Percentiles rank a stretch among this genome's conserved stretches.
phyloP scores from a whole-genome alignment of 2,113 vertebrate species.

The Eleginops maclovinus region DNA sequence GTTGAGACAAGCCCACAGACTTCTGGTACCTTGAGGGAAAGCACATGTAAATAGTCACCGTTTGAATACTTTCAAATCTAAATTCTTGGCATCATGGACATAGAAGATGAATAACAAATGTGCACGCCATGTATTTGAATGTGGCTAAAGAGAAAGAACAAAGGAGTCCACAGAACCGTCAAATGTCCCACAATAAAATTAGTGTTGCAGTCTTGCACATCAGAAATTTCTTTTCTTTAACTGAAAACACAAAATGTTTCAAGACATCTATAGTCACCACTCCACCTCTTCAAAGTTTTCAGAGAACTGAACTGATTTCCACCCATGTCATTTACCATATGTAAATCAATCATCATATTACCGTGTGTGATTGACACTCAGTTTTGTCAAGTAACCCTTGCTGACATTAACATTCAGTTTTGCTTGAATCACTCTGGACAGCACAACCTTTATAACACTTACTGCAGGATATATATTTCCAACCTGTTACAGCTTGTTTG shows the following conservation, averaged over 20 bases:
- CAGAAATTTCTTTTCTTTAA: constrained; percentile 3
- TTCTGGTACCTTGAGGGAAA: constrained; percentile 15
- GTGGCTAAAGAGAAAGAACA: constrained; percentile 16
- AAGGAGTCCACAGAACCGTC: constrained; percentile 8
- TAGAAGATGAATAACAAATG: constrained; percentile 20
- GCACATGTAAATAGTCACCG: constrained; percentile 8
- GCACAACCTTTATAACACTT: background rate
- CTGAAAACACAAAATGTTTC: background rate
- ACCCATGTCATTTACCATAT: background rate
- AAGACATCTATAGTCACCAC: background rate
- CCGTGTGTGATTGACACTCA: background rate
- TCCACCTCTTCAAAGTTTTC: background rate
- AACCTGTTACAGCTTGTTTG: constrained; percentile 42
- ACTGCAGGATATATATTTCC: constrained; percentile 1
- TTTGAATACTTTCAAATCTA: constrained; percentile 26
- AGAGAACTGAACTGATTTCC: background rate
- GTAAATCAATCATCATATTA: background rate
- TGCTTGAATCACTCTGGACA: background rate
- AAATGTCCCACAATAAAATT: background rate
- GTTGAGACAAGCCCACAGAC: constrained; percentile 56
- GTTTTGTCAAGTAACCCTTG: background rate
- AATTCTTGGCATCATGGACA: background rate
- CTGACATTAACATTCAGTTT: background rate
- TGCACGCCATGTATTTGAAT: constrained; percentile 7
- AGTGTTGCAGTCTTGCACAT: constrained; percentile 7